Base-by-base conservation (phyloP, 2,797 vertebrate species). In the Gymnoscopelus braueri region DNA sequence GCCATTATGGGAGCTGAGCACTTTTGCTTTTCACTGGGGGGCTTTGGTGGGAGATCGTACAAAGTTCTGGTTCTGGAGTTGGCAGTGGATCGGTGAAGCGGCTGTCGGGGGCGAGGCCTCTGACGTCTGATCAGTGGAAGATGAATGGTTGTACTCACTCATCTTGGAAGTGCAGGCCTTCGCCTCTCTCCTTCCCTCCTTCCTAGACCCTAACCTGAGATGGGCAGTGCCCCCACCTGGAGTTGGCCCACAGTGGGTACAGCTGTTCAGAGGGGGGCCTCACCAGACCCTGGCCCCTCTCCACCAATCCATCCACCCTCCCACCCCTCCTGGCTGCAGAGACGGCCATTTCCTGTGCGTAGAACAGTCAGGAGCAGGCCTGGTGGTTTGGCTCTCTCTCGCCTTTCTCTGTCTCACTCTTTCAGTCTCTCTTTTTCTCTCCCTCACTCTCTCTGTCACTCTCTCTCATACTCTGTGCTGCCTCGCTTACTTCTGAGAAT, bases 301-400 rank as follows among this genome's bases (percentile, higher is more conserved):
- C 58, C 24, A 24, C 26, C 47, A 19, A 53, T 56, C 23, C 48
- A 12, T 52, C 35, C 66, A 13, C 67, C 71, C 63, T 67, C 32
- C 72, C 71, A 68, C 49, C 69, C 32, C 55, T 71, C 63, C 70
- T 82, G 75, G 62, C 79, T 80, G 51, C 64, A 82, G 58, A 81
- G 71, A 77, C 39, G 39, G 56, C 67, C 74, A 83, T 87, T 89
- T 91, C 82, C 82, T 85, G 83, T 75, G 57, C 54, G 72, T 57
- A 82, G 72, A 74, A 51, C 69, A 95, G 93, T 94, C 94, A 92
- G 94, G 88, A 75, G 51, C 91, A 88, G 88, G 92, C 93, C 90
- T 94, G 91, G 94, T 93, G 93, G 91, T 89, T 93, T 94, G 91
- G 92, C 91, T 93, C 91, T 94, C 91, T 73, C 47, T 80, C 56